Percentiles rank a stretch among this genome's conserved stretches.
phyloP scores from a whole-genome alignment of 1,140 invertebrate genomes.

The Cylas formicarius region DNA sequence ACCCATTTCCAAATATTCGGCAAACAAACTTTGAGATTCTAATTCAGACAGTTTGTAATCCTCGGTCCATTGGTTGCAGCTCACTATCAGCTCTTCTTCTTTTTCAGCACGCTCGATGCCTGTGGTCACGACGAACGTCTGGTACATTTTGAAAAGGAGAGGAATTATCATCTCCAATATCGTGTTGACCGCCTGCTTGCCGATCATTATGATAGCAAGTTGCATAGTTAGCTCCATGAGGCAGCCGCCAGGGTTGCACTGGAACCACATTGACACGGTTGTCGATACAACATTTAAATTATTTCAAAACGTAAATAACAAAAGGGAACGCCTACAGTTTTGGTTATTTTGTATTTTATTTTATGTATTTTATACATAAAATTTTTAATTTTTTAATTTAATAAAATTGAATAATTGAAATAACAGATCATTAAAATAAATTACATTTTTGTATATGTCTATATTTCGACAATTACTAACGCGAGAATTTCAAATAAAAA shows the following conservation, averaged over 20 bases:
- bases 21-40: conserved; percentile 61
- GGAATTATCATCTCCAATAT: conserved; percentile 69
- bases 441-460: no score
- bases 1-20: conserved; percentile 87
- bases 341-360: no score
- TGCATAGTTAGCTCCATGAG: conserved; percentile 77
- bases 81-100: conserved; percentile 28
- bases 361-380: no score
- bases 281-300: no score
- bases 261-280: no score
- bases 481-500: no score
- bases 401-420: no score
- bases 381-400: no score
- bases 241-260: conserved; percentile 76
- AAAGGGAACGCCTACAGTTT: no score
- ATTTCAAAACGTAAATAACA: no score
- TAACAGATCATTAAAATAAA: no score
- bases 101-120: conserved; percentile 27
- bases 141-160: conserved; percentile 45
- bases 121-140: conserved; percentile 32
- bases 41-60: conserved; percentile 69
- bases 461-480: no score
- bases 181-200: conserved; percentile 75
- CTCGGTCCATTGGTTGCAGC: conserved; percentile 63
- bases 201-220: conserved; percentile 78